Conservation (phyloP, 2,888 invertebrate genomes). For the Philereme vetulata region DNA sequence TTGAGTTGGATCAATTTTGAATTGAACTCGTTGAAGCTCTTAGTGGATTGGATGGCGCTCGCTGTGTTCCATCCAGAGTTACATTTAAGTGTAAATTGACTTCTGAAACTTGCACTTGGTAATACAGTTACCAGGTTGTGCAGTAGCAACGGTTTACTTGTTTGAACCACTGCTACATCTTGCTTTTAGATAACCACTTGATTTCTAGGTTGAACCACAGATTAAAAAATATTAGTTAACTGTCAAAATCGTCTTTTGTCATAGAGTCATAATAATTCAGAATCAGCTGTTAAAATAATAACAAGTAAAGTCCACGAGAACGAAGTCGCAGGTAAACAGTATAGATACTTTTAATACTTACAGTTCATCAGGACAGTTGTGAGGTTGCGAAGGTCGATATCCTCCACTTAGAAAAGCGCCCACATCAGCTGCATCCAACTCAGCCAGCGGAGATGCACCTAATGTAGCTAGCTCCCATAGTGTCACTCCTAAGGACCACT, state of each 20-base stretch:
- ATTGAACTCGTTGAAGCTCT: conserved; percentile 43
- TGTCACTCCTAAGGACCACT: conserved; percentile 98
- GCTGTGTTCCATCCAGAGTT: conserved; percentile 35
- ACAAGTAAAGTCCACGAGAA: not conserved
- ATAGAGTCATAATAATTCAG: too few species aligned
- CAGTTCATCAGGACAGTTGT: conserved; percentile 98
- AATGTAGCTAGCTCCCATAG: conserved; percentile 97
- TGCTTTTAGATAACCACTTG: too few species aligned
- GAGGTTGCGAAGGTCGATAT: conserved; percentile 94
- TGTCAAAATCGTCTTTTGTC: too few species aligned
- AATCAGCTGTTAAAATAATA: not conserved
- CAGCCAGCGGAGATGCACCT: conserved; percentile 94
- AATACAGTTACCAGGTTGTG: not conserved
- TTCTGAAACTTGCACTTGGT: conserved; percentile 22
- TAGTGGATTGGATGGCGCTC: conserved; percentile 46
- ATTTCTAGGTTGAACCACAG: too few species aligned
- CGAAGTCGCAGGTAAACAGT: not conserved
- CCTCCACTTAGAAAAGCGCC: conserved; percentile 94
- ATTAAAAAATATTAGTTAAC: too few species aligned
- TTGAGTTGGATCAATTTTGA: conserved; percentile 37
- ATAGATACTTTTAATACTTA: conserved; percentile 78
- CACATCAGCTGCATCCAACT: conserved; percentile 97
- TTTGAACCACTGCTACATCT: too few species aligned
- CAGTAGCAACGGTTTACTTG: not conserved
- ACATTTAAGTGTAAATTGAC: conserved; percentile 40